Evolutionary conservation across 2,888 invertebrate genomes (phyloP), one percentile per base, ranked within the genome.

Genomic region (Melanostoma mellinum): DNA sequence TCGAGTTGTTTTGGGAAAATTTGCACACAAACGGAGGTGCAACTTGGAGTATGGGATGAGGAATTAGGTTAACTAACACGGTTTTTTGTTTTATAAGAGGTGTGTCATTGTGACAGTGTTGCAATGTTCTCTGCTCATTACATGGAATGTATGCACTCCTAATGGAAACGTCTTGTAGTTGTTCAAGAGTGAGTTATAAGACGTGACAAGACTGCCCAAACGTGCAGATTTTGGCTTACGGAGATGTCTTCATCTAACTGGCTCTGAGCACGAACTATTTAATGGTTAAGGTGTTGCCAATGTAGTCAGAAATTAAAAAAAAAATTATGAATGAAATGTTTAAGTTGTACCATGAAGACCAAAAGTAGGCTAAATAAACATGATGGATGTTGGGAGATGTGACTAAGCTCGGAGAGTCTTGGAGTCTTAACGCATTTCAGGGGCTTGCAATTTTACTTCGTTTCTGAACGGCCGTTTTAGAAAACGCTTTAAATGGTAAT

Each of bases 31-130:
- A 33, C 6, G 20, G 56, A 60, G 40, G 53, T 55, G 73, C 67
- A 67, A 67, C 67, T 55, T 68, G 60, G 73, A 48, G 56, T 58
- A 65, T 50, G 46, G 35, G 69, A 80, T 68, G 69, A 74, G 52
- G 63, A 80, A 69, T 80, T 75, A 75, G 68, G 79, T 80, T 68
- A 53, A 60, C 44, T 58, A 58, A 36, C 32, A 58, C 46, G 32
- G 58, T 32, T 58, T 58, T 58, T 35, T 33, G 46, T 53, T 67
- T 30, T 42, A 52, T 20, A 61, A 63, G 69, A 77, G 76, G 76
- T 77, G 69, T 69, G 75, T 56, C 38, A 10, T 6, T 56, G 40
- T 74, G 44, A 52, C 52, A 42, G n/a, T 56, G 36, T 20, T 6
- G 50, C 42, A 52, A 35, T 48, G 20, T 40, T 73, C 40, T 63